phyloP scores from a whole-genome alignment of 2,888 invertebrate species.

The Amitus sp. region DNA sequence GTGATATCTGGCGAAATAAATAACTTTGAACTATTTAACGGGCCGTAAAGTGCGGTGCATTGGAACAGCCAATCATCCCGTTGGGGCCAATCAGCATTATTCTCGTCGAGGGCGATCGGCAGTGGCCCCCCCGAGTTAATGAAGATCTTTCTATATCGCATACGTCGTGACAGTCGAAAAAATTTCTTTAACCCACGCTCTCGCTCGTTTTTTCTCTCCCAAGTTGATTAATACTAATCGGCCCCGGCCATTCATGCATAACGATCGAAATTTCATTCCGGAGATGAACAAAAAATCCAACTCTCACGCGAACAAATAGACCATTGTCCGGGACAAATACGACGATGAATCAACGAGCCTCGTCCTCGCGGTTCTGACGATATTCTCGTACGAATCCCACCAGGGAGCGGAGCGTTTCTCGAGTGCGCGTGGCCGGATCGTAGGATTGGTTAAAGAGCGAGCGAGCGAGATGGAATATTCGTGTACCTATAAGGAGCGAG shows the following conservation, averaged over 20 bases:
- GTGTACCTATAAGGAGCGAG: conserved; percentile 18
- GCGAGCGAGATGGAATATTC: conserved; percentile 12
- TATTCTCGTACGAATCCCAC: conserved; percentile 12
- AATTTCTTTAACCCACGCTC: conserved; percentile 9
- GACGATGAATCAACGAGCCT: conserved; percentile 35
- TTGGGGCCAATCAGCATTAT: conserved; percentile 39
- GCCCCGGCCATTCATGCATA: conserved; percentile 4
- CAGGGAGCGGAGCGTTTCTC: background rate
- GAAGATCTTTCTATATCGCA: conserved; percentile 31
- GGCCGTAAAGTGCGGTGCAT: conserved; percentile 48
- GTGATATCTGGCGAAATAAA: conserved; percentile 39
- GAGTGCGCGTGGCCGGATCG: conserved; percentile 19
- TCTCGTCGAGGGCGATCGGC: conserved; percentile 34
- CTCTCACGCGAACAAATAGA: conserved; percentile 34
- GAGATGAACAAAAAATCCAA: conserved; percentile 29
- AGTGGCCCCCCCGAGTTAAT: conserved; percentile 37
- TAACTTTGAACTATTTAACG: conserved; percentile 51
- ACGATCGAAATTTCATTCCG: conserved; percentile 1
- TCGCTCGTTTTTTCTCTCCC: background rate
- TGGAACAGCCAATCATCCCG: conserved; percentile 37
- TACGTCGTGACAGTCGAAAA: conserved; percentile 13
- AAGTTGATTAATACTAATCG: conserved; percentile 4
- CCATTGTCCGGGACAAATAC: conserved; percentile 31
- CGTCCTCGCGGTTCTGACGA: conserved; percentile 9
- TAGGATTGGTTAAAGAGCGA: conserved; percentile 24